phyloP scores from a whole-genome alignment of 2,888 invertebrate genomes.

The Xylota sylvarum region DNA sequence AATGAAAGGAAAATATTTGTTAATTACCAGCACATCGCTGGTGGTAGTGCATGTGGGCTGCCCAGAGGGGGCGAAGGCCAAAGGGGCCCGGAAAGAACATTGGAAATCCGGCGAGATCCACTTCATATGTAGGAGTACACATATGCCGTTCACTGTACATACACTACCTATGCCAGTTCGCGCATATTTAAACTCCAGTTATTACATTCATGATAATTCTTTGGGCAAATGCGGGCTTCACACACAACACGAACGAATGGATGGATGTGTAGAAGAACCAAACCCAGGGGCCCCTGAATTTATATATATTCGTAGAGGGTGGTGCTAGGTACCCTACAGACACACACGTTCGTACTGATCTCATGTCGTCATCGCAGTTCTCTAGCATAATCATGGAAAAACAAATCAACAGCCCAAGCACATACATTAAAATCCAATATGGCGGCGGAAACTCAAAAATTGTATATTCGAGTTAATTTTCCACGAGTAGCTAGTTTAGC shows the following conservation, averaged over 20 bases:
- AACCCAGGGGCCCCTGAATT: background rate
- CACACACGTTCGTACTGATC: constrained; percentile 41
- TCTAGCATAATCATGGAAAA: constrained; percentile 73
- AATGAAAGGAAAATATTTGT: constrained; percentile 71
- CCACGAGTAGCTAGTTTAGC: constrained; percentile 22
- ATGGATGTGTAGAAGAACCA: background rate
- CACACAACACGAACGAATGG: constrained; percentile 4
- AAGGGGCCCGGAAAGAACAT: constrained; percentile 48
- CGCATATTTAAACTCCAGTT: constrained; percentile 57
- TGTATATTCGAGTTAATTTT: constrained; percentile 49
- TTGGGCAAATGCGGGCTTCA: constrained; percentile 59
- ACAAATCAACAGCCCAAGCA: constrained; percentile 64
- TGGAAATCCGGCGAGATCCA: constrained; percentile 61
- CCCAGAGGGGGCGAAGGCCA: background rate
- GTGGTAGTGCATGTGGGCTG: background rate
- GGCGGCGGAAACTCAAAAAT: constrained; percentile 68
- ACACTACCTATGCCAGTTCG: constrained; percentile 8
- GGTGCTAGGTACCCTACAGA: constrained; percentile 14
- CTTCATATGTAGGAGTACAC: constrained; percentile 36
- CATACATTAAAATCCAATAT: constrained; percentile 59
- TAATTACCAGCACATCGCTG: constrained; percentile 53
- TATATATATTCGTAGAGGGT: background rate
- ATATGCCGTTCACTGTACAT: constrained; percentile 1
- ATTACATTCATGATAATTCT: constrained; percentile 55
- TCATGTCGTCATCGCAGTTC: constrained; percentile 32